Conservation (phyloP, 2,113 vertebrate genomes). For the Caracal caracal region DNA sequence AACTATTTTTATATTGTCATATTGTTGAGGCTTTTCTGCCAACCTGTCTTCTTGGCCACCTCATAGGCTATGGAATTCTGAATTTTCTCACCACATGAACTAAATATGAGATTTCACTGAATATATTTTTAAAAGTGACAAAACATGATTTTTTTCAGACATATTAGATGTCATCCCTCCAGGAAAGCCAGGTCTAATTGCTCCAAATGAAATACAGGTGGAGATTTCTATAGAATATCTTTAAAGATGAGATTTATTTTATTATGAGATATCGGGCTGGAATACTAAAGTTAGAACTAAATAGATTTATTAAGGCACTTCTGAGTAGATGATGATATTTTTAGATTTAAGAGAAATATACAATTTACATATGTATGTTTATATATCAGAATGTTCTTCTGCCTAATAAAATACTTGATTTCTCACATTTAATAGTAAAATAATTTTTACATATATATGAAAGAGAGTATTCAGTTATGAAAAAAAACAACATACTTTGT, state of each 20-base stretch:
- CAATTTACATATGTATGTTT: neutral
- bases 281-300: neutral
- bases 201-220: neutral
- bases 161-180: neutral
- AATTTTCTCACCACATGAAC: constrained; percentile 15
- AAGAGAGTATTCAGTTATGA: neutral
- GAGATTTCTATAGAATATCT: neutral
- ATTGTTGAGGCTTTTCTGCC: constrained; percentile 33
- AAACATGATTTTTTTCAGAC: neutral
- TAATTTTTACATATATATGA: neutral
- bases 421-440: constrained; percentile 33
- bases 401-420: neutral
- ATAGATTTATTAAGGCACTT: neutral
- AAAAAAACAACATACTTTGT: neutral
- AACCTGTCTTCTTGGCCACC: neutral
- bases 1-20: constrained; percentile 17
- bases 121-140: neutral
- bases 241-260: constrained; percentile 26
- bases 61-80: neutral
- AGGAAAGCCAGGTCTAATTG: neutral
- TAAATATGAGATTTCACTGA: constrained; percentile 41
- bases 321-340: neutral
- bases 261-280: neutral
- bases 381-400: neutral
- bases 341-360: neutral